A percentile compares a stretch with the other conserved stretches of the same genome.
Conservation (phyloP, 1,140 invertebrate genomes). For the Tetramorium parvispinum region DNA sequence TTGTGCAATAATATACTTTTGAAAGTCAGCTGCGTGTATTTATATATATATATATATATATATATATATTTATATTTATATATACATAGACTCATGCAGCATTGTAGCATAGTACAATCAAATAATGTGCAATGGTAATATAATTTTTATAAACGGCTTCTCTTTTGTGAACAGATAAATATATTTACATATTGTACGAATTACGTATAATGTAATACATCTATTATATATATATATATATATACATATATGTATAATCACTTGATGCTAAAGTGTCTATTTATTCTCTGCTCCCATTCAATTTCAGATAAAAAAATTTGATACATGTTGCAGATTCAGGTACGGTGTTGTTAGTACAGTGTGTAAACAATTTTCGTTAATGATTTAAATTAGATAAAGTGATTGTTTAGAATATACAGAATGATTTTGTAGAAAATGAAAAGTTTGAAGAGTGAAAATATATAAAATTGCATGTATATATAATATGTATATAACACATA, state of each 20-base stretch:
- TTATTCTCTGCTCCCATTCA: slow-evolving; percentile 65
- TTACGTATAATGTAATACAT: slow-evolving; percentile 74
- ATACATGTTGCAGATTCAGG: slow-evolving; percentile 59
- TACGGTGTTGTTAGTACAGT: slow-evolving; percentile 66
- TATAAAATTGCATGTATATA: slow-evolving; percentile 60
- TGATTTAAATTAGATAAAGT: slow-evolving; percentile 36
- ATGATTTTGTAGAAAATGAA: slow-evolving; percentile 27
- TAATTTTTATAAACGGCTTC: slow-evolving; percentile 78
- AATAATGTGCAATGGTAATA: slow-evolving; percentile 77
- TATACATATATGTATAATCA: slow-evolving; percentile 68
- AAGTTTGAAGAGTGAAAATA: slow-evolving; percentile 66
- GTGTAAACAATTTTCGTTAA: slow-evolving; percentile 55
- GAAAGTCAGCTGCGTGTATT: slow-evolving; percentile 15
- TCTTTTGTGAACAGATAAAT: slow-evolving; percentile 73
- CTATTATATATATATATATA: slow-evolving; percentile 65
- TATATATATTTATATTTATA: neutral
- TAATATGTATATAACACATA: neutral
- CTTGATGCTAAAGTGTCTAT: slow-evolving; percentile 66
- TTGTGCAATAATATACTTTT: slow-evolving; percentile 61
- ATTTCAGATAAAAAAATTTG: slow-evolving; percentile 71
- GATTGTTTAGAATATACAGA: slow-evolving; percentile 1
- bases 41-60: neutral
- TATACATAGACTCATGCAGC: neutral
- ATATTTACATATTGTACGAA: slow-evolving; percentile 79
- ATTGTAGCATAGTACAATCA: slow-evolving; percentile 68